Conservation (phyloP, 2,888 invertebrate species). For the Lasioglossum marginatum region DNA sequence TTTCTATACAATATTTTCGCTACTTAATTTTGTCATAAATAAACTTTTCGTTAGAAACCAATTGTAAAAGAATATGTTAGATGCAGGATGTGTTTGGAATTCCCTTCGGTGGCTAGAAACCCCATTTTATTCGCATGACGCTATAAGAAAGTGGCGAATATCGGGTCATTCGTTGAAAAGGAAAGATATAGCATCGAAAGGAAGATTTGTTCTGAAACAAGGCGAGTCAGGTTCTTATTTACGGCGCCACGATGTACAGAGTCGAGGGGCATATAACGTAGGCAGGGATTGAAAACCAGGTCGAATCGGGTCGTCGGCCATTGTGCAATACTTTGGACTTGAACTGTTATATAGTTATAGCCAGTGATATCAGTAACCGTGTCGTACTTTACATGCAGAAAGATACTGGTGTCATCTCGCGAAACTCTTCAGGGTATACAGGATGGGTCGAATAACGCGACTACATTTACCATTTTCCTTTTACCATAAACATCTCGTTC, state of each 20-base stretch:
- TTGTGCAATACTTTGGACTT: constrained; percentile 64
- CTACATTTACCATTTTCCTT: background rate
- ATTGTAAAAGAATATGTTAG: background rate
- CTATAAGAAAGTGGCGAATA: background rate
- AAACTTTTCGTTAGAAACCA: background rate
- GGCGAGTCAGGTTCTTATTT: constrained; percentile 67
- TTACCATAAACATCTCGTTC: background rate
- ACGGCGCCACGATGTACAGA: constrained; percentile 55
- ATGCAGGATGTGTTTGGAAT: background rate
- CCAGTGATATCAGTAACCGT: constrained; percentile 49
- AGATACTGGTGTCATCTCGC: constrained; percentile 34
- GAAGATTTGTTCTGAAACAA: constrained; percentile 57
- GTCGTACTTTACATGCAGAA: constrained; percentile 61
- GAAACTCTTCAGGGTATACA: constrained; percentile 41
- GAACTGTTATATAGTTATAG: constrained; percentile 56
- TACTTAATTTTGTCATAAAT: background rate
- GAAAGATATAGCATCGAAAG: constrained; percentile 49
- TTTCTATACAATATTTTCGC: background rate
- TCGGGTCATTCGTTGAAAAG: constrained; percentile 31
- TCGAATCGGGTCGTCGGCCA: constrained; percentile 67
- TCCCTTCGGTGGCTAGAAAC: background rate
- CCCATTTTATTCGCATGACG: background rate
- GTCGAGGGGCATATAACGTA: constrained; percentile 77
- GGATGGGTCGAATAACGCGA: background rate
- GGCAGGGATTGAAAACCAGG: constrained; percentile 78